Conservation (phyloP, 1,140 invertebrate genomes). For the Andricus grossulariae region DNA sequence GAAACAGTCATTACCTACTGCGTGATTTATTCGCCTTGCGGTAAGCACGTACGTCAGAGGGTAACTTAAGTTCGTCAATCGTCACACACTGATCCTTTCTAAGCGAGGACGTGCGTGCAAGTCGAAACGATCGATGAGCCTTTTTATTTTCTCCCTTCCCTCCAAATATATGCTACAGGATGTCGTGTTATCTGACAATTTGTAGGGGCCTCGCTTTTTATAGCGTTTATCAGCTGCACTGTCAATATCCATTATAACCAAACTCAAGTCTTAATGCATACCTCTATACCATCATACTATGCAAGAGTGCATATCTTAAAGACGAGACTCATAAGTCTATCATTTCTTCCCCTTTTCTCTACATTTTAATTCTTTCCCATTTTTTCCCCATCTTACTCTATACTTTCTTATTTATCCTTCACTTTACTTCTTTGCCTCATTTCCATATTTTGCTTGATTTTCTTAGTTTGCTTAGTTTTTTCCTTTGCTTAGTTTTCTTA, state of each 20-base stretch:
- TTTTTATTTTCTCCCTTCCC: slow-evolving; percentile 56
- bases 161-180: slow-evolving; percentile 45
- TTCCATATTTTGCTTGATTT: too few species aligned
- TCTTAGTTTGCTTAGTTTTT: neutral
- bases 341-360: neutral
- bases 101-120: slow-evolving; percentile 57
- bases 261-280: slow-evolving; percentile 25
- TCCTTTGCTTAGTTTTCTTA: neutral
- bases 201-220: slow-evolving; percentile 53
- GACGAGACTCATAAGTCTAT: neutral
- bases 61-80: neutral
- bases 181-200: slow-evolving; percentile 64
- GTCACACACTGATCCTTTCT: slow-evolving; percentile 40
- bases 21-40: neutral
- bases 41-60: neutral
- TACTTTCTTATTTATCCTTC: too few species aligned
- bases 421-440: too few species aligned
- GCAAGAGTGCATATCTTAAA: slow-evolving; percentile 6
- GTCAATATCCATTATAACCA: slow-evolving; percentile 44
- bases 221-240: slow-evolving; percentile 44
- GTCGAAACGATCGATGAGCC: slow-evolving; percentile 59
- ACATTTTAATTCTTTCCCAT: too few species aligned
- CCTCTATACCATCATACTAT: slow-evolving; percentile 1
- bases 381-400: too few species aligned
- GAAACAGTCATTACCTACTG: neutral